Base-by-base conservation (phyloP, 2,113 vertebrate species). In the Protobothrops flavoviridis region DNA sequence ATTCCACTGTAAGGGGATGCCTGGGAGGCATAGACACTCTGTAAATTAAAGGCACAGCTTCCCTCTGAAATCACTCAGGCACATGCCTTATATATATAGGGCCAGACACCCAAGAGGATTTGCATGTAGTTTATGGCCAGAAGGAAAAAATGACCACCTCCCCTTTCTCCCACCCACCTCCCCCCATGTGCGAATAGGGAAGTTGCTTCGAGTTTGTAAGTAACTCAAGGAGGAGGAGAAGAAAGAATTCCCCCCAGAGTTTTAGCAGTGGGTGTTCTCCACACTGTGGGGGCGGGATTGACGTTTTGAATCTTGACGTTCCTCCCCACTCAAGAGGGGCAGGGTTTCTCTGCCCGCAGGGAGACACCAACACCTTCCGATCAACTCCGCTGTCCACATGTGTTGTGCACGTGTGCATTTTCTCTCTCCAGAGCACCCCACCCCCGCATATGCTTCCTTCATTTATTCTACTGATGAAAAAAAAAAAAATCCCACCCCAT, bases 11-110 rank as follows among this genome's bases (percentile, higher is more conserved):
- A 98, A 98, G 96, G 97, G 97, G 98, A 98, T 86, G 98, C 98
- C 98, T 98, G 4, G 96, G 96, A 98, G 97, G 97, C 97, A 96
- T 94, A 95, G 45, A 3, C 45, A 17, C n/a, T 97, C 97, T 96
- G 94, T 95, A 97, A 97, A 97, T 98, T 98, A 98, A 98, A 98
- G 98, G 97, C 96, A 97, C 98, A 98, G 97, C 96, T 97, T 95
- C 97, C 95, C 97, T 95, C 96, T 93, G 94, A 95, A 96, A 88
- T 94, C 96, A 97, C 92, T 96, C 95, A 92, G 94, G 17, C 96
- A 2, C 95, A 93, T 91, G 0, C 95, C 81, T 95, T 90, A 91
- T 97, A 92, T 61, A n/a, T 89, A 52, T 29, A 13, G 33, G 0
- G 94, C 96, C 95, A 93, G 94, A 92, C 94, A 61, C 91, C 0